Evolutionary conservation across 2,113 vertebrate species (phyloP).

Genomic region (Hippocampus mohnikei): DNA sequence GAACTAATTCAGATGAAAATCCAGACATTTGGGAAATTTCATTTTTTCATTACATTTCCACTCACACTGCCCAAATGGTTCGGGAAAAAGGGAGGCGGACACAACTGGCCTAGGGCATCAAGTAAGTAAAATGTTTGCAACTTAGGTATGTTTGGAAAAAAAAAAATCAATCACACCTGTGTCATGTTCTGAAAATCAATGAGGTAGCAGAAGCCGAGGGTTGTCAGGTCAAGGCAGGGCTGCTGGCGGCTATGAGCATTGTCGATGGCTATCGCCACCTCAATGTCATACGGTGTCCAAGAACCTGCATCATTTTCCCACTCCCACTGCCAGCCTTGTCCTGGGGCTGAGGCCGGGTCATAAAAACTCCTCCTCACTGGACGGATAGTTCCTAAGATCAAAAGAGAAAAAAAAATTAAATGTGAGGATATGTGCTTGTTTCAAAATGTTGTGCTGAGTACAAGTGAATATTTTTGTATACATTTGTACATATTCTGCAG

Average conservation of each 20-base stretch:
- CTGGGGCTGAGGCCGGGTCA: slow-evolving; percentile 87
- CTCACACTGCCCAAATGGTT: no score
- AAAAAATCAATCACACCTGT: slow-evolving; percentile 70
- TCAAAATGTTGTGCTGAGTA: not conserved
- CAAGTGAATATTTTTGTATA: not conserved
- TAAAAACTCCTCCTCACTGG: slow-evolving; percentile 92
- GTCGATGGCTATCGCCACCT: slow-evolving; percentile 95
- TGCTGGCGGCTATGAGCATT: slow-evolving; percentile 88
- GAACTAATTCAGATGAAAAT: no score
- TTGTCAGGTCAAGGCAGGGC: slow-evolving; percentile 90
- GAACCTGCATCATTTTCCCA: slow-evolving; percentile 91
- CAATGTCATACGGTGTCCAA: slow-evolving; percentile 94
- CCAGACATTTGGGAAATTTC: no score
- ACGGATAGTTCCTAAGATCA: slow-evolving; percentile 83
- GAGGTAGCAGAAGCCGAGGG: slow-evolving; percentile 95
- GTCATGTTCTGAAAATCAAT: slow-evolving; percentile 96
- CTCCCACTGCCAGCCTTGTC: slow-evolving; percentile 96
- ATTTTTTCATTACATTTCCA: no score
- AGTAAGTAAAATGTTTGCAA: not conserved
- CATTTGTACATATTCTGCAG: not conserved
- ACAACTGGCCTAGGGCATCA: not conserved
- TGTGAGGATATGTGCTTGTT: not conserved
- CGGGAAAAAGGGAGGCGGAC: no score
- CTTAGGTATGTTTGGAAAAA: not conserved
- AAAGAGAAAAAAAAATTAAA: not conserved